Conservation (phyloP, 92 coral and sea anemone genomes). For the Desmophyllum pertusum region DNA sequence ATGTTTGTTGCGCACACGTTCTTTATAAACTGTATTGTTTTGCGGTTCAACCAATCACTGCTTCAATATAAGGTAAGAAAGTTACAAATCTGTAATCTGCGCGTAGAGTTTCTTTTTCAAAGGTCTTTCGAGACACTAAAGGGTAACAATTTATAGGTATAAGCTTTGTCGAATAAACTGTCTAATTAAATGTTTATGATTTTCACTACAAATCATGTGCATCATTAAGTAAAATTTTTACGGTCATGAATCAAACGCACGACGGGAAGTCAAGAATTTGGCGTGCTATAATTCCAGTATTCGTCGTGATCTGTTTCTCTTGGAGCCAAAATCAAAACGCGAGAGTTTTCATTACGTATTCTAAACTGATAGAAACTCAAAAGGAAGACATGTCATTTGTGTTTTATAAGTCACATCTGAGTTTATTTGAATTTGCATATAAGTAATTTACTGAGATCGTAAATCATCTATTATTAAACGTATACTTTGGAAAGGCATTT, state of each 20-base stretch:
- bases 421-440: conserved; percentile 12
- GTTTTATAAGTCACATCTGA: background rate
- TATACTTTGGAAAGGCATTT: background rate
- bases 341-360: background rate
- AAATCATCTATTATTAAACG: background rate
- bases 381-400: background rate
- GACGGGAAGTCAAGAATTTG: background rate
- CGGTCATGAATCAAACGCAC: background rate
- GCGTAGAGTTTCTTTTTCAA: background rate
- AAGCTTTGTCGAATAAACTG: background rate
- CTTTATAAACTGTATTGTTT: background rate
- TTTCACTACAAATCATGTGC: conserved; percentile 6
- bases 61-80: background rate
- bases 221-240: too few relatives aligned
- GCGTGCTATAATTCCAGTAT: too few relatives aligned
- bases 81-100: background rate
- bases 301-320: too few relatives aligned
- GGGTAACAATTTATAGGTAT: too few relatives aligned
- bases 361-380: background rate
- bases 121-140: background rate
- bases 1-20: background rate
- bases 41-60: background rate
- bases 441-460: conserved; percentile 6
- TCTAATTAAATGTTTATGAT: conserved; percentile 30
- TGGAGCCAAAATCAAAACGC: background rate